Conservation (phyloP, 2,113 vertebrate genomes). For the Hippolais icterina region DNA sequence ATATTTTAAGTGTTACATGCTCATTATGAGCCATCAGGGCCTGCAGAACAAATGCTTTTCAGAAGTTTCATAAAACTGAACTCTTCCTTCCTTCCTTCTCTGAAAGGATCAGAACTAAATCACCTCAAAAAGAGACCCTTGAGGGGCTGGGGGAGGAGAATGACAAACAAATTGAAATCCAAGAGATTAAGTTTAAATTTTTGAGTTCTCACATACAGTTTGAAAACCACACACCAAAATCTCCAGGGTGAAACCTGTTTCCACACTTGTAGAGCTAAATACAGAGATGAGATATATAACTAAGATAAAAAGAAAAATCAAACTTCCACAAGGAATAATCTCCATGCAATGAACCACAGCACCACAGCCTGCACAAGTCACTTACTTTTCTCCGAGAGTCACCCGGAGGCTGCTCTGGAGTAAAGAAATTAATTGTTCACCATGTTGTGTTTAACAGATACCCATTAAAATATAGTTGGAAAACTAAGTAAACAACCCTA, state of each 20-base stretch:
- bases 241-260: constrained; percentile 75
- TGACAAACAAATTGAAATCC: background rate
- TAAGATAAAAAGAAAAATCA: constrained; percentile 50
- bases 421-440: constrained; percentile 86
- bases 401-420: constrained; percentile 97
- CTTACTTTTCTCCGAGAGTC: constrained; percentile 98
- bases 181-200: background rate
- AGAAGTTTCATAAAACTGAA: background rate
- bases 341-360: constrained; percentile 85
- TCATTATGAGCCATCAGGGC: background rate
- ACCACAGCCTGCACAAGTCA: constrained; percentile 76
- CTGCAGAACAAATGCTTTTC: background rate
- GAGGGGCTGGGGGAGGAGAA: background rate
- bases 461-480: constrained; percentile 50
- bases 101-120: background rate
- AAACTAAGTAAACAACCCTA: background rate
- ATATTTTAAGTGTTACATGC: background rate
- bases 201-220: background rate
- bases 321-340: constrained; percentile 60
- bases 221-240: constrained; percentile 59
- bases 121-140: background rate
- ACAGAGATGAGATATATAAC: constrained; percentile 43
- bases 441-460: constrained; percentile 65
- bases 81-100: background rate
- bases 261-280: constrained; percentile 54